phyloP scores from a whole-genome alignment of 2,888 invertebrate genomes.

The Dioctria linearis region DNA sequence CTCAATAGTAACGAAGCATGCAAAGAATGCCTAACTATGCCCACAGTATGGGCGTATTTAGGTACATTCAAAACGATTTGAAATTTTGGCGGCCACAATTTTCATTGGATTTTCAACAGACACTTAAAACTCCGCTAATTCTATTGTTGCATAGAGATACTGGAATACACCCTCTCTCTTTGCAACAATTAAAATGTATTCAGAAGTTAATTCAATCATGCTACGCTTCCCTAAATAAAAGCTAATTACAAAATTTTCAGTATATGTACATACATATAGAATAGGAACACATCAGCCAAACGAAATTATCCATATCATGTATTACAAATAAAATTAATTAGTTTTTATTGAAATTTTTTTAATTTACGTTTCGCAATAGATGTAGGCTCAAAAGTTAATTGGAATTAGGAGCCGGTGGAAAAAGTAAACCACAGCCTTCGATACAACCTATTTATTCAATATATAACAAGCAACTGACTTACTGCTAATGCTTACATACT shows the following conservation, averaged over 20 bases:
- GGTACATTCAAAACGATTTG: neutral
- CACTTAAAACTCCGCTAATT: constrained; percentile 40
- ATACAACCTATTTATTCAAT: too few species aligned
- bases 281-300: too few species aligned
- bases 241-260: constrained; percentile 41
- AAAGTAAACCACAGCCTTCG: too few species aligned
- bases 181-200: constrained; percentile 35
- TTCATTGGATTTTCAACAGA: constrained; percentile 44
- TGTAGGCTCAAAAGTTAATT: too few species aligned
- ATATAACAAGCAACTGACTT: too few species aligned
- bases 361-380: too few species aligned
- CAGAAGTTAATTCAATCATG: constrained; percentile 43
- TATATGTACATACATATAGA: too few species aligned
- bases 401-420: too few species aligned
- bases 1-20: constrained; percentile 40
- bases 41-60: neutral
- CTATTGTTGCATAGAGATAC: neutral
- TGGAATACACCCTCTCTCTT: neutral
- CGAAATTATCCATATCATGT: too few species aligned
- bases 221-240: constrained; percentile 23
- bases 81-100: constrained; percentile 37
- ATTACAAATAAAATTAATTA: too few species aligned
- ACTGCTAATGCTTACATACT: too few species aligned
- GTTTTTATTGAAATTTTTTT: too few species aligned
- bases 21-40: constrained; percentile 33